Evolutionary conservation across 2,888 invertebrate genomes (phyloP).

Genomic region (Harpagoxenus sublaevis): DNA sequence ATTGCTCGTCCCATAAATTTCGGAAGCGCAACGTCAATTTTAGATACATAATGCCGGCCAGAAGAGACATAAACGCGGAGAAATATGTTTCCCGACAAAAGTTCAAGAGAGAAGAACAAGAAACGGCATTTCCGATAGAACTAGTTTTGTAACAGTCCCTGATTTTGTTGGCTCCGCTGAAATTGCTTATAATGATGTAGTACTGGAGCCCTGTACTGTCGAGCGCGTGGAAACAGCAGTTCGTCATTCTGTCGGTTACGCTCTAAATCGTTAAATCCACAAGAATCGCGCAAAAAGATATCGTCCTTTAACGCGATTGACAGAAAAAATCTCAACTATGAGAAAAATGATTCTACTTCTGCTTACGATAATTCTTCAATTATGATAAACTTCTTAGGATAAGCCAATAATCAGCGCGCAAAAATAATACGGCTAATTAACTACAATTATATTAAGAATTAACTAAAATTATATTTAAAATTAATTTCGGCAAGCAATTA

Average conservation of each 20-base stretch:
- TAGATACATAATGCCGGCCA: conserved; percentile 34
- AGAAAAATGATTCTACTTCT: not conserved
- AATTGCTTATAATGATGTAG: conserved; percentile 53
- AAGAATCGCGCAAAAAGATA: conserved; percentile 18
- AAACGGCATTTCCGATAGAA: conserved; percentile 48
- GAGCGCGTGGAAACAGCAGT: conserved; percentile 37
- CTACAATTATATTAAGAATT: not conserved
- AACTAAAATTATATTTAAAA: not conserved
- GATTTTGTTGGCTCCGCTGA: conserved; percentile 45
- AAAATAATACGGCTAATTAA: not conserved
- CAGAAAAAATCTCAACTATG: not conserved
- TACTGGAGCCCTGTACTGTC: conserved; percentile 23
- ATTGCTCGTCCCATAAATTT: conserved; percentile 45
- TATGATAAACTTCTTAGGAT: not conserved
- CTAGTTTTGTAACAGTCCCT: conserved; percentile 44
- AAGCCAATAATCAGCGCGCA: not conserved
- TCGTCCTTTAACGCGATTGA: conserved; percentile 25
- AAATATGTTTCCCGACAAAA: conserved; percentile 50
- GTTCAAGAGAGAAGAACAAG: conserved; percentile 44
- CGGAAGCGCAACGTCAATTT: conserved; percentile 46
- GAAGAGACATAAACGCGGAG: conserved; percentile 37
- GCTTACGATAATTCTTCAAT: not conserved
- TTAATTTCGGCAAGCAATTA: not conserved
- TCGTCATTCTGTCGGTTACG: conserved; percentile 52
- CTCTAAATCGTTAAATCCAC: conserved; percentile 50